Percentiles rank a stretch among this genome's conserved stretches.
Evolutionary conservation across 2,797 vertebrate species (phyloP).

Genomic region (Anniella stebbinsi): DNA sequence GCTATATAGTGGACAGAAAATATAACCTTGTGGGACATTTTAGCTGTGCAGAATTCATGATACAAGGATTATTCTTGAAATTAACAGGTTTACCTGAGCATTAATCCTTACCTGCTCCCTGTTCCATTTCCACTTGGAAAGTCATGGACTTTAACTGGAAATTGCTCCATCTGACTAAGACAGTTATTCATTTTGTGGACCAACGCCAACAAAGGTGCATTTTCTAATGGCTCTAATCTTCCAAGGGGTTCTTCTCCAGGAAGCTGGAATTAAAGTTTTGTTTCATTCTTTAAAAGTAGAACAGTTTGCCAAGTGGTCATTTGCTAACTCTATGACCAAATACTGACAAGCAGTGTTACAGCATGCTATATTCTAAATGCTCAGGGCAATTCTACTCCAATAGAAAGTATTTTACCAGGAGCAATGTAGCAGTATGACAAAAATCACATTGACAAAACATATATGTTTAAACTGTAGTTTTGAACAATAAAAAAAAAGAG

Average conservation of each 20-base stretch:
- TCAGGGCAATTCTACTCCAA: neutral
- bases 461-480: neutral
- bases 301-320: neutral
- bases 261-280: slow-evolving; percentile 79
- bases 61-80: slow-evolving; percentile 10
- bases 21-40: neutral
- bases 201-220: slow-evolving; percentile 90
- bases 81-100: slow-evolving; percentile 65
- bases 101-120: slow-evolving; percentile 94
- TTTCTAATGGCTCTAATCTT: slow-evolving; percentile 91
- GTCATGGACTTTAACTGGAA: slow-evolving; percentile 99
- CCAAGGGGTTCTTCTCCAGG: slow-evolving; percentile 91
- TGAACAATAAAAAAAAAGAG: too few species aligned
- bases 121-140: slow-evolving; percentile 99
- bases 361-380: neutral
- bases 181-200: slow-evolving; percentile 99
- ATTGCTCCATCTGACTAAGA: slow-evolving; percentile 99
- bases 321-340: neutral
- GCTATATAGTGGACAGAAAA: neutral
- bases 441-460: neutral
- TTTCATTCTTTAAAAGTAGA: slow-evolving; percentile 10
- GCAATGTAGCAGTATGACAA: neutral
- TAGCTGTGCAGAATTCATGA: neutral
- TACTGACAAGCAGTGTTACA: neutral
- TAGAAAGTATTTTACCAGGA: neutral